A percentile compares a stretch with the other conserved stretches of the same genome.
Conservation (phyloP, 1,140 invertebrate species). For the Rhyzopertha dominica region DNA sequence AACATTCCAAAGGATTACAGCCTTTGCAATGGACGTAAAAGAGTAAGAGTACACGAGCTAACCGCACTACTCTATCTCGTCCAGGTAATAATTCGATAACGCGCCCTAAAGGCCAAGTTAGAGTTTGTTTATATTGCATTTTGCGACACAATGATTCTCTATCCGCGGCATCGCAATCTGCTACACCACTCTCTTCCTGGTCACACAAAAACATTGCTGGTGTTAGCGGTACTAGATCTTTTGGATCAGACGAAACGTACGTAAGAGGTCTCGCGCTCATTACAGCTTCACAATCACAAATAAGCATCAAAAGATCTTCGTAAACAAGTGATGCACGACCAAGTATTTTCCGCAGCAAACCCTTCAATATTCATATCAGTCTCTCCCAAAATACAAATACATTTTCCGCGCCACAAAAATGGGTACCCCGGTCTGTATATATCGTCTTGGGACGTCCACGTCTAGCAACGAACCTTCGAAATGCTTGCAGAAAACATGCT, state of each 20-base stretch:
- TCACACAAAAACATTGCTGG: slow-evolving; percentile 1
- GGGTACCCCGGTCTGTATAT: no score
- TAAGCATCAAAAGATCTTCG: no score
- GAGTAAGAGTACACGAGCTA: not conserved
- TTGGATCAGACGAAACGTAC: not conserved
- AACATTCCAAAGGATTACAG: slow-evolving; percentile 14
- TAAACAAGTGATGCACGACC: no score
- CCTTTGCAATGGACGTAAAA: slow-evolving; percentile 12
- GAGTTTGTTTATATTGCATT: slow-evolving; percentile 11
- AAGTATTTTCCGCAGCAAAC: no score
- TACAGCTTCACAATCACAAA: no score
- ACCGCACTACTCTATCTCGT: slow-evolving; percentile 6
- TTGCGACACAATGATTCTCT: slow-evolving; percentile 9
- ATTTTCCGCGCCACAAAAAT: no score
- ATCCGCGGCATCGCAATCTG: not conserved
- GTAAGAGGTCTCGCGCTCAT: not conserved
- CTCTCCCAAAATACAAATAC: no score
- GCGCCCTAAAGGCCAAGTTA: slow-evolving; percentile 12
- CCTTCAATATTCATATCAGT: no score
- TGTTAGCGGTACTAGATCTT: slow-evolving; percentile 1
- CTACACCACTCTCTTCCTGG: not conserved
- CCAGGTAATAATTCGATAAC: slow-evolving; percentile 12
- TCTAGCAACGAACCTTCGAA: no score
- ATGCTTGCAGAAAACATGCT: no score
- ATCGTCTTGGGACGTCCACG: no score